These are phyloP conservation scores for Argentina silus DNA, from an alignment of 2,797 vertebrate species.

Conservation along the genomic window DNA sequence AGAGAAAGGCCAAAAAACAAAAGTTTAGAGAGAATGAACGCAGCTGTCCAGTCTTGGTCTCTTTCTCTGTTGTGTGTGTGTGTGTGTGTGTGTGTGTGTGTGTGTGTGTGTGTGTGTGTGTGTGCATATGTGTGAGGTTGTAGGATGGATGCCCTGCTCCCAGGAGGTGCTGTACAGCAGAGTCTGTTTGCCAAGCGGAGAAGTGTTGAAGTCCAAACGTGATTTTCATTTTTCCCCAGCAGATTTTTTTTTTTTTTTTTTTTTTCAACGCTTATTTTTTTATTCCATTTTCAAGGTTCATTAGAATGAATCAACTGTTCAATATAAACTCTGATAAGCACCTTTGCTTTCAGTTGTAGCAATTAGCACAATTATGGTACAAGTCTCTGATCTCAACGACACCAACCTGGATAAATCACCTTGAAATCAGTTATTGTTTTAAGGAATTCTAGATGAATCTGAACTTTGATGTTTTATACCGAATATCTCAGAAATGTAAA, in stretches of 20 bases:
- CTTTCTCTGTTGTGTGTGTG: not conserved
- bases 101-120: conserved; percentile 26
- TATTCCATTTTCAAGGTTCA: no score
- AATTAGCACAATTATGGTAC: not conserved
- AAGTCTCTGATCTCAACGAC: not conserved
- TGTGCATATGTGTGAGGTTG: not conserved
- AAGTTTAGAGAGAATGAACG: conserved; percentile 18
- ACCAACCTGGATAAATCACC: no score
- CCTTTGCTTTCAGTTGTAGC: not conserved
- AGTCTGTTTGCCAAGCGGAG: not conserved
- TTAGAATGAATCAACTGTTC: no score
- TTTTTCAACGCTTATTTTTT: not conserved
- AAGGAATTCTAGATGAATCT: not conserved
- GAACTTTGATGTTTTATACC: not conserved
- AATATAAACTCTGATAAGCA: no score
- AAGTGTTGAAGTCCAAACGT: not conserved
- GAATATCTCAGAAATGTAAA: not conserved
- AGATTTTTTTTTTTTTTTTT: not conserved
- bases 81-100: conserved; percentile 9
- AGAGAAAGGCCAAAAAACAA: conserved; percentile 21
- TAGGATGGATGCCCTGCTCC: no score
- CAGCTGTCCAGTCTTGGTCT: conserved; percentile 4
- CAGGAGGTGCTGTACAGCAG: not conserved
- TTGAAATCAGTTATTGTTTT: not conserved
- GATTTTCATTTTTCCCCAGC: not conserved